A percentile compares a stretch with the other conserved stretches of the same genome.
Conservation (phyloP, 1,140 invertebrate species). For the Orchestia grillus region DNA sequence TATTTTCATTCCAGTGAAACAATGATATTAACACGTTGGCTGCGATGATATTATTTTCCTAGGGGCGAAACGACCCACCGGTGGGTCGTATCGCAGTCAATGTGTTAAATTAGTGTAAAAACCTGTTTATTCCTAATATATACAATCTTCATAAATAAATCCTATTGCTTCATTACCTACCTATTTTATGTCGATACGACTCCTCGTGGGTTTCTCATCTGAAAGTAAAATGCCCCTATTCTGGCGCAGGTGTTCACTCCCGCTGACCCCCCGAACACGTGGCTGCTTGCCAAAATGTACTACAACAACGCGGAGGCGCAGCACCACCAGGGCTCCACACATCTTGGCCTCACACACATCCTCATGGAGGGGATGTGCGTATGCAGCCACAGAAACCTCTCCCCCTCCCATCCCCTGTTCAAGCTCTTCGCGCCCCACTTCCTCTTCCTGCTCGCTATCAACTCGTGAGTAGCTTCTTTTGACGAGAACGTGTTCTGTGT, state of each 20-base stretch:
- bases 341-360: slow-evolving; percentile 73
- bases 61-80: too few species aligned
- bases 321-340: slow-evolving; percentile 73
- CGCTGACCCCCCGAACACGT: slow-evolving; percentile 72
- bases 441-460: slow-evolving; percentile 73
- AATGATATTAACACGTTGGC: too few species aligned
- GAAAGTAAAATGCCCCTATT: neutral
- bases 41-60: too few species aligned
- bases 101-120: too few species aligned
- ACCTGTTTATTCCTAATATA: neutral
- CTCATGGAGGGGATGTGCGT: slow-evolving; percentile 74
- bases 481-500: too few species aligned
- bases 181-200: neutral
- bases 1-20: too few species aligned
- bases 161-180: neutral
- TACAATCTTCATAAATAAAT: neutral
- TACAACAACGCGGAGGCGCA: slow-evolving; percentile 74
- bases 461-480: slow-evolving; percentile 68
- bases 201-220: neutral
- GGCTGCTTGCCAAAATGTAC: slow-evolving; percentile 75
- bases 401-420: slow-evolving; percentile 73
- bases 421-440: slow-evolving; percentile 74
- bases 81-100: too few species aligned
- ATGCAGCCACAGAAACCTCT: slow-evolving; percentile 72
- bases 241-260: slow-evolving; percentile 72